phyloP scores from a whole-genome alignment of 2,113 vertebrate species.

The Microcebus ravelobensis region DNA sequence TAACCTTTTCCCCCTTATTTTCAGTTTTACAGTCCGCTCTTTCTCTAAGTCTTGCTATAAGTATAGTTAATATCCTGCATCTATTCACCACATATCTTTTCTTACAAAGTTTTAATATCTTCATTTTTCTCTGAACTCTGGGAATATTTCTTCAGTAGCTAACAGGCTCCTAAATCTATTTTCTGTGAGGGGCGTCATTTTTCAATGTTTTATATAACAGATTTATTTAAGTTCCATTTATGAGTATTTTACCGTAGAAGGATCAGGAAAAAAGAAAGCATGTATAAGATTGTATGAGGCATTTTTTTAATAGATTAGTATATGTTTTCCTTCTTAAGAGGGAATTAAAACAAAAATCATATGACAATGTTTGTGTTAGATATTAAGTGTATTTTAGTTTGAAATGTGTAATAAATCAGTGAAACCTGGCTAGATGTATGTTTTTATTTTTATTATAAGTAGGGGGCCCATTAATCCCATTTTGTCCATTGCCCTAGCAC shows the following conservation, averaged over 20 bases:
- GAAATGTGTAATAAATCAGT: conserved; percentile 58
- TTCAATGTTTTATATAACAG: conserved; percentile 40
- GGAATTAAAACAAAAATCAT: conserved; percentile 58
- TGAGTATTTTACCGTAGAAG: conserved; percentile 71
- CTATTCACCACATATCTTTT: background rate
- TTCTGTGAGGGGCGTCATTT: conserved; percentile 25
- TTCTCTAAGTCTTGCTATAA: background rate
- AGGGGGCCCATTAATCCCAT: background rate
- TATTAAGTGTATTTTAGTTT: conserved; percentile 50
- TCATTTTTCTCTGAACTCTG: conserved; percentile 39
- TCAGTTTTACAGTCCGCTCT: background rate
- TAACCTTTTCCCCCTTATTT: background rate
- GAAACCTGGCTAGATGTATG: conserved; percentile 14
- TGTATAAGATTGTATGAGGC: background rate
- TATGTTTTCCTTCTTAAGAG: background rate
- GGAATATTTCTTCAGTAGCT: background rate
- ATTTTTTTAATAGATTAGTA: conserved; percentile 38
- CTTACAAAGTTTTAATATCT: background rate
- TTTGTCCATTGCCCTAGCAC: conserved; percentile 16
- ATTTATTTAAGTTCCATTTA: conserved; percentile 65
- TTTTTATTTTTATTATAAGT: conserved; percentile 57
- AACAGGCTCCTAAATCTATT: conserved; percentile 31
- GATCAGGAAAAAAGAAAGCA: conserved; percentile 17
- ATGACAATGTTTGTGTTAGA: conserved; percentile 5
- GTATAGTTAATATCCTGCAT: background rate